Percentiles rank a stretch among this genome's conserved stretches.
Conservation (phyloP, 2,888 invertebrate genomes). For the Rhagonycha fulva region DNA sequence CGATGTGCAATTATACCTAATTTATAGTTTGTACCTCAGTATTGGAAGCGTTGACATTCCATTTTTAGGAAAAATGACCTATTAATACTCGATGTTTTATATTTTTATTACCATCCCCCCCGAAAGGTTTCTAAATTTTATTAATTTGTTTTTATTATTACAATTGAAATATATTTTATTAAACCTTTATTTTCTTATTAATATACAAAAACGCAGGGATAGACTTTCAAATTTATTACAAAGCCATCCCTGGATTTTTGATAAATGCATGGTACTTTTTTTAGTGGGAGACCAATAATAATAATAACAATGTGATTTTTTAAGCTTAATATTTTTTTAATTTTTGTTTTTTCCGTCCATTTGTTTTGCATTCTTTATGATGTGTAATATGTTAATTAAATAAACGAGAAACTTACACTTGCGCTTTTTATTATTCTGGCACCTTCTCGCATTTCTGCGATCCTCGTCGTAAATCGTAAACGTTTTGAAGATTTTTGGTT, state of each 20-base stretch:
- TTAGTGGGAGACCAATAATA: not conserved
- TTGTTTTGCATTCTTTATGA: slow-evolving; percentile 9
- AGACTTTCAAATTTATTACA: not conserved
- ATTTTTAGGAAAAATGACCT: not conserved
- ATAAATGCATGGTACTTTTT: not conserved
- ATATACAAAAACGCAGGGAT: not conserved
- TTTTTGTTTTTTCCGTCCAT: slow-evolving; percentile 15
- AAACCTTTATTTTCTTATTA: not conserved
- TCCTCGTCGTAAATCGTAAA: not conserved
- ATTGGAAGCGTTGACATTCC: not conserved
- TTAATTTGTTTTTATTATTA: not conserved
- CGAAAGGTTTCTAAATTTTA: not conserved
- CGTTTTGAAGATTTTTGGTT: not conserved
- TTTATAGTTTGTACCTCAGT: not conserved
- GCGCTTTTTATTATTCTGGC: not conserved
- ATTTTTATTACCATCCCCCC: not conserved
- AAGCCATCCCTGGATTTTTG: not conserved
- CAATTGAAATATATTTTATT: not conserved
- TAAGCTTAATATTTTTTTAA: slow-evolving; percentile 5
- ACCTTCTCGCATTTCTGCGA: not conserved
- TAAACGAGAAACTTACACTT: not conserved
- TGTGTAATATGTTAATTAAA: slow-evolving; percentile 6
- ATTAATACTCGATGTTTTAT: not conserved
- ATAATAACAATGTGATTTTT: slow-evolving; percentile 10
- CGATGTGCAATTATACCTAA: not conserved